Percentiles rank a stretch among this genome's conserved stretches.
phyloP scores from a whole-genome alignment of 2,113 vertebrate genomes.

The Varanus komodoensis region DNA sequence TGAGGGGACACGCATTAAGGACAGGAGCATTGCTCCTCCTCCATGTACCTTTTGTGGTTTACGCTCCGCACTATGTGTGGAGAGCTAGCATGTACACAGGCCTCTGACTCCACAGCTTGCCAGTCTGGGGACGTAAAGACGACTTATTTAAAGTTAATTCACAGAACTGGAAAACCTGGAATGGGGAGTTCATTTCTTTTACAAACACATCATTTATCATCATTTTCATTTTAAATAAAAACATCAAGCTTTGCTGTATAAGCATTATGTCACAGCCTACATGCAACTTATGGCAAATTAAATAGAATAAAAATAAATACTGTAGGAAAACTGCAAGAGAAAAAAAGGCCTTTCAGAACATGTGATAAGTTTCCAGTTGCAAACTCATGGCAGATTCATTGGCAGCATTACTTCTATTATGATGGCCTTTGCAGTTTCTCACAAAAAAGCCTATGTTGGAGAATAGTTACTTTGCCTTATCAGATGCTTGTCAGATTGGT shows the following conservation, averaged over 20 bases:
- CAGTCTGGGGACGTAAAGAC: neutral
- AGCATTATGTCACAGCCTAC: neutral
- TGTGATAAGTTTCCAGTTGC: neutral
- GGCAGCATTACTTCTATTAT: neutral
- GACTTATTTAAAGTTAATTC: neutral
- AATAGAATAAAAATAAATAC: neutral
- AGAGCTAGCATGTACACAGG: neutral
- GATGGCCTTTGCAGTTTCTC: neutral
- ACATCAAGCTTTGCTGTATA: neutral
- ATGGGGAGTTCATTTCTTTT: neutral
- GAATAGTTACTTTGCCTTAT: slow-evolving; percentile 2
- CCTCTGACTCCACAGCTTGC: neutral
- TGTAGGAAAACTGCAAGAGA: neutral
- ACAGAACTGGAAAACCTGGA: neutral
- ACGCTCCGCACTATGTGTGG: neutral
- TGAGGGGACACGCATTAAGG: neutral
- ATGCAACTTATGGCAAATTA: slow-evolving; percentile 3
- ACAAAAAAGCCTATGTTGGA: neutral
- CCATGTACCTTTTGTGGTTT: too few species aligned
- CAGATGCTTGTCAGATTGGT: neutral
- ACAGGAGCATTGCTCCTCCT: neutral
- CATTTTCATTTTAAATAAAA: slow-evolving; percentile 26
- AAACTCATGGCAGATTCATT: slow-evolving; percentile 3
- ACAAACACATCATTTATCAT: neutral
- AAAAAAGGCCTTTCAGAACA: neutral